Percentiles rank a stretch among this genome's conserved stretches.
phyloP scores from a whole-genome alignment of 2,888 invertebrate species.

The Pteria penguin region DNA sequence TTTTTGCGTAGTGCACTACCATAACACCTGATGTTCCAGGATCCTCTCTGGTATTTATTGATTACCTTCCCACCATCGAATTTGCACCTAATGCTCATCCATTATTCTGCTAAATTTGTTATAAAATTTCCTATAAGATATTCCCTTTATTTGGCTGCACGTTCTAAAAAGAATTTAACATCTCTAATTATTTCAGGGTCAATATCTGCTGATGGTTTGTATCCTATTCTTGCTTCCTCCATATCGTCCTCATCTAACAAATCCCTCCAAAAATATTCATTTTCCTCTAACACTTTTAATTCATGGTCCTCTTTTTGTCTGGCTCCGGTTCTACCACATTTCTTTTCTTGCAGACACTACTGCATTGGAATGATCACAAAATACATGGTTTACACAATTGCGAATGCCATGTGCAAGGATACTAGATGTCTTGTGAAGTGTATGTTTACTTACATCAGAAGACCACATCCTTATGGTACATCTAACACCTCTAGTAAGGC shows the following conservation, averaged over 20 bases:
- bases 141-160: neutral
- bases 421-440: neutral
- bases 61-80: neutral
- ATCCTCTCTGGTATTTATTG: neutral
- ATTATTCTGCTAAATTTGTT: neutral
- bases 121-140: neutral
- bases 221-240: constrained; percentile 17
- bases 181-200: neutral
- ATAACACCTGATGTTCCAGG: neutral
- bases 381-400: constrained; percentile 42
- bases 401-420: constrained; percentile 49
- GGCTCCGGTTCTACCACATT: constrained; percentile 13
- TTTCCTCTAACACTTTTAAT: no score
- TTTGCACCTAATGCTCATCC: neutral
- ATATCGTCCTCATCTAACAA: neutral
- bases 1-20: neutral
- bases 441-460: neutral
- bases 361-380: neutral
- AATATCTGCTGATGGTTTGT: neutral
- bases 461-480: constrained; percentile 23
- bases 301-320: constrained; percentile 19
- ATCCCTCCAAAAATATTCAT: neutral
- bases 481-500: neutral
- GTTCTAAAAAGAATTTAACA: neutral
- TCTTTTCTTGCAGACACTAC: neutral